Evolutionary conservation across 2,888 invertebrate genomes (phyloP), one percentile per base, ranked within the genome.

Genomic region (Axea sp.): DNA sequence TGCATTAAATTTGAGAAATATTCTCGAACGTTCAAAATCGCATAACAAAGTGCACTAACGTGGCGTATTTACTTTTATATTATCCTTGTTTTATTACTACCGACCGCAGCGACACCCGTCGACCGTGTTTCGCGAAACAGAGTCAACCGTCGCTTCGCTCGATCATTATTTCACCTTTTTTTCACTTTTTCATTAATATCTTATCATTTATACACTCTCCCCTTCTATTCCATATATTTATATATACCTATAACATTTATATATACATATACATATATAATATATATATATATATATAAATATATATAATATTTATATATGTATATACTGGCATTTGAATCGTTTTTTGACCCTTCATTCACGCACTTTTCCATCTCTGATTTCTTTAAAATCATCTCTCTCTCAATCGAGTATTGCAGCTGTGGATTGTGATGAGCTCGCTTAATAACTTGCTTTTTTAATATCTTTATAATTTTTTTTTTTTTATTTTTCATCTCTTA

Each of bases 1-100:
- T 79, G 81, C 78, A 79, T 76, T 67, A 79, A 67, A 79, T 79
- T 79, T 77, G 74, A 68, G 49, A 76, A 75, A 75, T 76, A 76
- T 77, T 72, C 67, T 69, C 72, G 62, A 73, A 75, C 73, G 69
- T 75, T 75, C 47, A 69, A 76, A 60, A 65, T 77, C 74, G 60
- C 72, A 26, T 71, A 72, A 75, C 51, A 71, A 77, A 77, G 73
- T 78, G 75, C 77, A 77, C 73, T 73, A 76, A 77, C 62, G 64
- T 68, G 68, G 68, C 73, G 68, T 62, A 59, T 68, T 43, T 33
- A 51, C 53, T 11, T 24, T 64, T 53, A 31, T 5, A 39, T 49
- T 41, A 14, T 8, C 39, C n/a, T 49, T 67, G 28, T 9, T 26
- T 43, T 62, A 35, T 30, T 8, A 55, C 37, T 45, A 62, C 2